These are phyloP conservation scores for Rhinopithecus roxellana DNA, from an alignment of 2,113 vertebrate genomes.

Conservation along the genomic window DNA sequence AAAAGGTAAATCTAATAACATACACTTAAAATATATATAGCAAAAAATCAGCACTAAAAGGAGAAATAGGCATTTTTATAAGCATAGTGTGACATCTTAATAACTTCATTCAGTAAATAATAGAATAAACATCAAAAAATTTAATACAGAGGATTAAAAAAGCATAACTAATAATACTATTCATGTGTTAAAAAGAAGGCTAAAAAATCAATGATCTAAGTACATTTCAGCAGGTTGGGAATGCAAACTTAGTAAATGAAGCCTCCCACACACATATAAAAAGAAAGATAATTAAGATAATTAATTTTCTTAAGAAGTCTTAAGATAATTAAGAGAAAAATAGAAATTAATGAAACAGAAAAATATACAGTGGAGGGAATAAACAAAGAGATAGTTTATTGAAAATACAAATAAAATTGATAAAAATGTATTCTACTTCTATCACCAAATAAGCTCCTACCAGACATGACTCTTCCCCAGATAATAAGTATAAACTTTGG, in stretches of 20 bases:
- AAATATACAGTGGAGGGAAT: background rate
- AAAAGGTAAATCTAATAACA: background rate
- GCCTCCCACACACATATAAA: background rate
- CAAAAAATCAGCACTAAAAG: background rate
- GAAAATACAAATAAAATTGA: background rate
- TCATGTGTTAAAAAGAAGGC: background rate
- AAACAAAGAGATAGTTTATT: background rate
- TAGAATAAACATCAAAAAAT: background rate
- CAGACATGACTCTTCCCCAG: background rate
- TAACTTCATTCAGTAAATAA: conserved; percentile 20
- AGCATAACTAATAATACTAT: background rate
- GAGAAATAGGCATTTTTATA: background rate
- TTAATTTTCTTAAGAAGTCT: background rate
- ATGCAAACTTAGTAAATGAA: background rate
- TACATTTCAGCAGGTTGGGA: background rate
- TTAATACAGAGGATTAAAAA: conserved; percentile 6
- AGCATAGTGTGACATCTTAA: background rate
- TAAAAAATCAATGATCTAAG: background rate
- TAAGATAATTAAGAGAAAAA: background rate
- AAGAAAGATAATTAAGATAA: background rate
- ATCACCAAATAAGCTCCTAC: background rate
- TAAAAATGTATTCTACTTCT: background rate
- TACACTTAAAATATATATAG: background rate
- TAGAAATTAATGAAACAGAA: background rate
- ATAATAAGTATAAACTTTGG: background rate